phyloP scores from a whole-genome alignment of 2,113 vertebrate genomes.

The Nothocercus nigrocapillus region DNA sequence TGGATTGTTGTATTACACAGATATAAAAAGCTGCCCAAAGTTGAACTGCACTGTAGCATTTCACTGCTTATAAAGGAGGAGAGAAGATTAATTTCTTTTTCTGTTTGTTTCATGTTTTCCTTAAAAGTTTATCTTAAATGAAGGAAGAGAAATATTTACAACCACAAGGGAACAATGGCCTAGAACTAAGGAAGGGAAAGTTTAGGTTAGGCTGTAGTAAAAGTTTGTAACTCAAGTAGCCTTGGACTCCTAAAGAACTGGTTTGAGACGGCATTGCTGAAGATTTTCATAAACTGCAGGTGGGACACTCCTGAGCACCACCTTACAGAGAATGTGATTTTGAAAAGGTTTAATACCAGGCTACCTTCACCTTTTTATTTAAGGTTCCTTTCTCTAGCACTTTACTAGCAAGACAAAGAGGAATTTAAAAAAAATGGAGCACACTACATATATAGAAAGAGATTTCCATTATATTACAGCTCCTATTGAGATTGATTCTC shows the following conservation, averaged over 20 bases:
- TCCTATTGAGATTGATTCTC: not conserved
- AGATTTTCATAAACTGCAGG: not conserved
- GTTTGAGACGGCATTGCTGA: not conserved
- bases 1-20: conserved; percentile 23
- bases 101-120: conserved; percentile 72
- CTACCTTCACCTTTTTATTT: not conserved
- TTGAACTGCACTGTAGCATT: conserved; percentile 45
- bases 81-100: conserved; percentile 22
- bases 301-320: not conserved
- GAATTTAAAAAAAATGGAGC: not conserved
- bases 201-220: conserved; percentile 44
- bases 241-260: not conserved
- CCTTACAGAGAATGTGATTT: not conserved
- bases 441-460: not conserved
- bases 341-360: not conserved
- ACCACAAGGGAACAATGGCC: conserved; percentile 56
- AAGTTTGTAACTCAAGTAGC: conserved; percentile 8
- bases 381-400: not conserved
- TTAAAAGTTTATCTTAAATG: conserved; percentile 73
- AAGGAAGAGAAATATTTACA: conserved; percentile 76
- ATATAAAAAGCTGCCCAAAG: conserved; percentile 23
- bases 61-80: conserved; percentile 48
- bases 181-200: conserved; percentile 69
- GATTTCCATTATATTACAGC: not conserved
- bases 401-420: not conserved